Percentiles rank a stretch among this genome's conserved stretches.
These are phyloP conservation scores for Heliopora coerulea DNA, from an alignment of 92 coral and sea anemone species.

Conservation along the genomic window DNA sequence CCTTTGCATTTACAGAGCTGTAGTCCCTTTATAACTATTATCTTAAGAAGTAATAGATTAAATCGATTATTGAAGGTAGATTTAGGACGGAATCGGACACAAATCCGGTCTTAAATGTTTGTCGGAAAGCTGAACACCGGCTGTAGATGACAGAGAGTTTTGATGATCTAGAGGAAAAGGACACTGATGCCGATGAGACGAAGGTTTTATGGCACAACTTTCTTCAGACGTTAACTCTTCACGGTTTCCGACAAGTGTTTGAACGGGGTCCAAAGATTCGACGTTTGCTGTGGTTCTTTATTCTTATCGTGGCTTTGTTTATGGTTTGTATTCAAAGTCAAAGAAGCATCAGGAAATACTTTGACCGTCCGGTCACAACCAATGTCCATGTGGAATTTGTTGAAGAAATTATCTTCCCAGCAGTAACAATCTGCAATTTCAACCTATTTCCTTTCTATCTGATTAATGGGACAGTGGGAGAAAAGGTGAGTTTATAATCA, in stretches of 20 bases:
- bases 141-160: constrained; percentile 38
- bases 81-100: background rate
- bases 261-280: constrained; percentile 87
- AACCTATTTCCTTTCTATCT: constrained; percentile 89
- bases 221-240: constrained; percentile 87
- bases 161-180: constrained; percentile 9
- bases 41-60: background rate
- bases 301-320: constrained; percentile 71
- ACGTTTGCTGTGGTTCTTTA: constrained; percentile 67
- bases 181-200: constrained; percentile 44
- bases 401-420: constrained; percentile 86
- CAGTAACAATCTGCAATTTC: constrained; percentile 91
- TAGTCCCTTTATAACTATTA: background rate
- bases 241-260: constrained; percentile 91
- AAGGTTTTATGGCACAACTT: constrained; percentile 85
- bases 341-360: constrained; percentile 85
- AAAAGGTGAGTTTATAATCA: constrained; percentile 66
- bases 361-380: constrained; percentile 93
- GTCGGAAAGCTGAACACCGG: background rate
- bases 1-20: background rate
- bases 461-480: constrained; percentile 95
- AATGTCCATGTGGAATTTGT: constrained; percentile 96
- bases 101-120: background rate
- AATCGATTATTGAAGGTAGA: background rate
- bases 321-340: constrained; percentile 73